Evolutionary conservation across 2,888 invertebrate species (phyloP), one percentile per base, ranked within the genome.

Genomic region (Sesia apiformis): DNA sequence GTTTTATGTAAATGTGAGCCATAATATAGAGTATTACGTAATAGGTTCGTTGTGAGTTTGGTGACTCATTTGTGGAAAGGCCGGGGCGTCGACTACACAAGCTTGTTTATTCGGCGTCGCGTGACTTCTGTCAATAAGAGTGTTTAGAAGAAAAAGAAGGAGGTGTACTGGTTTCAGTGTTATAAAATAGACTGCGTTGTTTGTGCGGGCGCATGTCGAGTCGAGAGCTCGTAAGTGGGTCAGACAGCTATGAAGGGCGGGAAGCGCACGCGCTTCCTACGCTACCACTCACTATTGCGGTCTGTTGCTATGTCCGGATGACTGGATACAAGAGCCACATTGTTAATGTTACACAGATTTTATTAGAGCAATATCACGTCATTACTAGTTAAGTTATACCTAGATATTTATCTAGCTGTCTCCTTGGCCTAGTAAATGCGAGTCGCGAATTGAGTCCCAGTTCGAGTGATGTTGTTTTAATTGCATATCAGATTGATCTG

Each of bases 171-270:
- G 23, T 23, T 23, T 23, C 2, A 1, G 23, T 23, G 23, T 23
- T 23, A 23, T 23, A 23, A 23, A 23, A 23, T 23, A 23, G 23
- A 23, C 23, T 23, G 23, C 23, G 23, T 4, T 46, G 46, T 46
- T 23, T 46, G 46, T 46, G 46, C 23, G 46, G 5, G 46, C 46
- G 46, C 23, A 46, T 46, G 46, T 5, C 46, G 46, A 46, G 46
- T 46, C 56, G 64, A 59, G 63, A 60, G 56, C 61, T 57, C 52
- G 65, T 66, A 81, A 76, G 72, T 81, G 65, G 80, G 81, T 81
- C 80, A 78, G 66, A 57, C 69, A 61, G 61, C 67, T 70, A 77
- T 76, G 67, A 70, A 70, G 70, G 70, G 64, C 64, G 65, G 63
- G 69, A 63, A 66, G 69, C 66, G 64, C 61, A 54, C 60, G 56